Conservation (phyloP, 2,888 invertebrate species). For the Andrena trimmerana region DNA sequence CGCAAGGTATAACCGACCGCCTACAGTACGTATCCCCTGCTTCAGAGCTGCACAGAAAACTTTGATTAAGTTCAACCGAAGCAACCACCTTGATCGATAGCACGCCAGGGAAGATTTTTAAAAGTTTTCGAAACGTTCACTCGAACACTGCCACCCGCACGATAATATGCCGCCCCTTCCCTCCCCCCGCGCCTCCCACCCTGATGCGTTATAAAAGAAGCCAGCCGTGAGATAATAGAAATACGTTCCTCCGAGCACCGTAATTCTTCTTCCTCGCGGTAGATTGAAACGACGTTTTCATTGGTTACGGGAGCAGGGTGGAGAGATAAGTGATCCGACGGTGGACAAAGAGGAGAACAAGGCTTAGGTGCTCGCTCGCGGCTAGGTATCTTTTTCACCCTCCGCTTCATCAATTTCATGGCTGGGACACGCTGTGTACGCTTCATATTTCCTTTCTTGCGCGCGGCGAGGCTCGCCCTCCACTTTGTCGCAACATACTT, state of each 20-base stretch:
- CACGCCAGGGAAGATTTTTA: background rate
- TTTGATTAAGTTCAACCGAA: background rate
- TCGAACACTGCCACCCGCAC: background rate
- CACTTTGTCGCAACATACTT: slow-evolving; percentile 52
- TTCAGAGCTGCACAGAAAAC: background rate
- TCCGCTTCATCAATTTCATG: slow-evolving; percentile 63
- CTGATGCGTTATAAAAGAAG: background rate
- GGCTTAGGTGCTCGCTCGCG: background rate
- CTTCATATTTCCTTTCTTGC: slow-evolving; percentile 59
- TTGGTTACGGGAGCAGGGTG: slow-evolving; percentile 29
- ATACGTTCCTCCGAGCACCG: slow-evolving; percentile 29
- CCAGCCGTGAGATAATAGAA: slow-evolving; percentile 31
- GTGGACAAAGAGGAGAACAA: slow-evolving; percentile 54
- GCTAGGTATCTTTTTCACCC: slow-evolving; percentile 44
- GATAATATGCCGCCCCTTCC: background rate
- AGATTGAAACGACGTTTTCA: slow-evolving; percentile 58
- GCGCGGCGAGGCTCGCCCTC: background rate
- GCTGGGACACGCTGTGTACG: slow-evolving; percentile 30
- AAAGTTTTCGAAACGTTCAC: background rate
- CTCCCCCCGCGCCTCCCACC: no score
- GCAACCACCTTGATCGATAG: background rate
- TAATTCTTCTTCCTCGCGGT: slow-evolving; percentile 55
- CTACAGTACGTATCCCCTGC: background rate
- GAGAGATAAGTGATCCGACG: slow-evolving; percentile 51
- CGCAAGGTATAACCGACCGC: background rate